Evolutionary conservation across 1,140 invertebrate species (phyloP).

Genomic region (Macrotrachela quadricornifera): DNA sequence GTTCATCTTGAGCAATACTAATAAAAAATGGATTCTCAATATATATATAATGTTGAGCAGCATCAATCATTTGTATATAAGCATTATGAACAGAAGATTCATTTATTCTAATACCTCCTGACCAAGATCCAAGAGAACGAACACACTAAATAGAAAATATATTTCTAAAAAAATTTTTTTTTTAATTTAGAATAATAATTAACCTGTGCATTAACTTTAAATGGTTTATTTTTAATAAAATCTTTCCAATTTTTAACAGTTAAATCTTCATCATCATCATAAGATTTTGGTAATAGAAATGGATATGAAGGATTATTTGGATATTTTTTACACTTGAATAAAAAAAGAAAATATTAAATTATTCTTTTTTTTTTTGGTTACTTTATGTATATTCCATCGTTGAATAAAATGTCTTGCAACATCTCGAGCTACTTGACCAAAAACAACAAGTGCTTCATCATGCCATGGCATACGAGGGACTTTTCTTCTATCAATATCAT

Average conservation of each 20-base stretch:
- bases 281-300: too few species aligned
- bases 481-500: conserved; percentile 41
- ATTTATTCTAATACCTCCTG: conserved; percentile 53
- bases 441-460: conserved; percentile 65
- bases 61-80: conserved; percentile 69
- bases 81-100: conserved; percentile 81
- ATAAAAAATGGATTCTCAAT: conserved; percentile 99
- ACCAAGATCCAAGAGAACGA: conserved; percentile 70
- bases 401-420: conserved; percentile 87
- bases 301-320: too few species aligned
- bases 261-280: too few species aligned
- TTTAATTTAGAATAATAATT: conserved; percentile 48
- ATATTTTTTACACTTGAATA: too few species aligned
- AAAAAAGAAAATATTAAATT: too few species aligned
- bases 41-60: conserved; percentile 75
- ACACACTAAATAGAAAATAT: conserved; percentile 71
- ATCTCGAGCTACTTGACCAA: conserved; percentile 63
- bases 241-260: too few species aligned
- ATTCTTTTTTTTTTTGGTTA: conserved; percentile 7
- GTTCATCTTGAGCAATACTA: conserved; percentile 39
- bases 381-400: conserved; percentile 59
- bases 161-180: too few species aligned
- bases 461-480: conserved; percentile 95
- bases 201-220: too few species aligned
- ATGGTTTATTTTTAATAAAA: too few species aligned